A percentile compares a stretch with the other conserved stretches of the same genome.
Conservation (phyloP, 2,888 invertebrate species). For the Limnephilus auricula region DNA sequence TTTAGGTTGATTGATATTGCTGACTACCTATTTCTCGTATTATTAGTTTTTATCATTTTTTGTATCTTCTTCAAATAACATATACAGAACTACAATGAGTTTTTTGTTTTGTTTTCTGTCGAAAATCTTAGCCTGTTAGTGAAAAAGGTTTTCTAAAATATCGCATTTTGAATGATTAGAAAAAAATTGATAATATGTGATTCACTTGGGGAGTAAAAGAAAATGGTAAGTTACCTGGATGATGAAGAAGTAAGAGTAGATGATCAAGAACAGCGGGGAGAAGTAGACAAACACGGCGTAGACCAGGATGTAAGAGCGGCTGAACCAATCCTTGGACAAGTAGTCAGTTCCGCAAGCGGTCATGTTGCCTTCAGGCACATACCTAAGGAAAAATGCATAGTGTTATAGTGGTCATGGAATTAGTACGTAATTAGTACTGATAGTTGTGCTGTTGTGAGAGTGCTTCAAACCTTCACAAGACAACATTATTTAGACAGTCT, state of each 20-base stretch:
- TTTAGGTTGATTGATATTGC: too few relatives aligned
- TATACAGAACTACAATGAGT: neutral
- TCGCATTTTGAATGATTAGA: neutral
- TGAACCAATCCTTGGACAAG: conserved; percentile 85
- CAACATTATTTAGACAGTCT: too few relatives aligned
- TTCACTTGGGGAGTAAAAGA: neutral
- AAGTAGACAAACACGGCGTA: conserved; percentile 90
- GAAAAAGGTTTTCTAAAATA: too few relatives aligned
- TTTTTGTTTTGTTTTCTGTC: neutral
- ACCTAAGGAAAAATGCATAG: conserved; percentile 75
- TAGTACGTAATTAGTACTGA: neutral
- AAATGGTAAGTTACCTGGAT: conserved; percentile 79
- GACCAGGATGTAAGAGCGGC: conserved; percentile 87
- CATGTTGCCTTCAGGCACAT: conserved; percentile 96
- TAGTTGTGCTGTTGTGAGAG: too few relatives aligned
- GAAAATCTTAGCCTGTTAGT: neutral
- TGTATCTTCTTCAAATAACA: neutral
- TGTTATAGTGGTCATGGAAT: neutral
- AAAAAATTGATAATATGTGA: neutral
- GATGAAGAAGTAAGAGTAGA: conserved; percentile 93
- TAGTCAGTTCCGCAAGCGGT: conserved; percentile 96
- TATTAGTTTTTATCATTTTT: too few relatives aligned
- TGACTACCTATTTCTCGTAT: too few relatives aligned
- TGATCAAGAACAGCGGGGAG: conserved; percentile 86
- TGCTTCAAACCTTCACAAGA: too few relatives aligned